Percentiles rank a stretch among this genome's conserved stretches.
Evolutionary conservation across 37 sponge, comb jelly and placozoan species (phyloP).

Genomic region (Diacarnus erythraeanus): DNA sequence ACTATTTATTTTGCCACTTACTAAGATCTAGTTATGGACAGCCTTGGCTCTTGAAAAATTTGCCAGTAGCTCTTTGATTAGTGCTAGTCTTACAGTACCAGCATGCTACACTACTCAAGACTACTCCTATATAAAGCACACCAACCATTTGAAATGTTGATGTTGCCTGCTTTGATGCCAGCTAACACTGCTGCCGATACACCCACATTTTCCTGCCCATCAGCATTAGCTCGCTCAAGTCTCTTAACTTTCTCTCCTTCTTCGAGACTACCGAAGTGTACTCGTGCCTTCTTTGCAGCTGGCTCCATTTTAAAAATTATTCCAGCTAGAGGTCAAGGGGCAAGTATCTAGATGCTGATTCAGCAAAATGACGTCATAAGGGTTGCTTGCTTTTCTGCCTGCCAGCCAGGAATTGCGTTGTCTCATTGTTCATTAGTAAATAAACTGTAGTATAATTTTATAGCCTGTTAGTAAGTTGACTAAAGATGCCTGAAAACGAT

Average conservation of each 20-base stretch:
- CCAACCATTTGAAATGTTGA: conserved; percentile 42
- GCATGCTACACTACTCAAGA: no score
- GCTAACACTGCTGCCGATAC: conserved; percentile 68
- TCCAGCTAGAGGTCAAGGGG: background rate
- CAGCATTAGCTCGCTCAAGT: background rate
- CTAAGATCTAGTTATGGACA: no score
- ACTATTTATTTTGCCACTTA: no score
- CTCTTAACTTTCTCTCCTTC: conserved; percentile 36
- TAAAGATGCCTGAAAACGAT: conserved; percentile 12
- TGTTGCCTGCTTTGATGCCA: conserved; percentile 89
- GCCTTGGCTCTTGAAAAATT: no score
- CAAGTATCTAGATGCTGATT: background rate
- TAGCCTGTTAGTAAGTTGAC: background rate
- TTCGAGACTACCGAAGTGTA: conserved; percentile 75
- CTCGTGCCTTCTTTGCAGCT: conserved; percentile 46
- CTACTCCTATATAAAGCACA: conserved; percentile 3
- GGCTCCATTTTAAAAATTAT: conserved; percentile 12
- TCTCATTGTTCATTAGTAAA: no score
- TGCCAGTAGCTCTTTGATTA: no score
- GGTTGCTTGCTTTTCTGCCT: no score
- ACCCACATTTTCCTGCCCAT: background rate
- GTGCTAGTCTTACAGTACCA: no score
- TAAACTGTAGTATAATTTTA: background rate
- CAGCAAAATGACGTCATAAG: background rate
- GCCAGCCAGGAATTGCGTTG: no score